These are phyloP conservation scores for Cheilosia urbana DNA, from an alignment of 2,888 invertebrate genomes.

Conservation along the genomic window DNA sequence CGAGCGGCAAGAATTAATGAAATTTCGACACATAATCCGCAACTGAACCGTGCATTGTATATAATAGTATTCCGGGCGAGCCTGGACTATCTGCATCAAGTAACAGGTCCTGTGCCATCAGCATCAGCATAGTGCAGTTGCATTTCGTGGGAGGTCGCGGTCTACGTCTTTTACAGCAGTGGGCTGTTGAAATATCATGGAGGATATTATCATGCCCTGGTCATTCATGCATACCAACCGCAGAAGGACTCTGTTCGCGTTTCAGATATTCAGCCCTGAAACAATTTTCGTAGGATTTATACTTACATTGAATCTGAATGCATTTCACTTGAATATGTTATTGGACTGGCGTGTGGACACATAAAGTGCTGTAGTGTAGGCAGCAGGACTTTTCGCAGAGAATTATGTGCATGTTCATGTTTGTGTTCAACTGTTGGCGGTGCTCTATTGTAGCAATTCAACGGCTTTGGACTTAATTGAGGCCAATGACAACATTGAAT, in stretches of 20 bases:
- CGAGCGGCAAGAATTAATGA: slow-evolving; percentile 68
- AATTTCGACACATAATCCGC: slow-evolving; percentile 72
- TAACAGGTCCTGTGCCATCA: slow-evolving; percentile 30
- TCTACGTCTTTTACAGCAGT: slow-evolving; percentile 42
- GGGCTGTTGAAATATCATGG: slow-evolving; percentile 30
- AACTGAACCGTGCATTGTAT: slow-evolving; percentile 36
- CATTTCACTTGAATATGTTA: slow-evolving; percentile 55
- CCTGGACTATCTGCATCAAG: slow-evolving; percentile 11
- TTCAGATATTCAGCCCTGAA: slow-evolving; percentile 44
- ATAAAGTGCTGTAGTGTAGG: slow-evolving; percentile 2
- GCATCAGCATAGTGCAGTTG: not conserved
- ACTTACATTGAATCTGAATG: slow-evolving; percentile 27
- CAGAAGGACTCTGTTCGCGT: slow-evolving; percentile 27
- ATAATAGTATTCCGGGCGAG: slow-evolving; percentile 54
- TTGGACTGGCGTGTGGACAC: slow-evolving; percentile 1
- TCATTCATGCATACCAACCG: slow-evolving; percentile 30
- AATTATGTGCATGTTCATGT: slow-evolving; percentile 27
- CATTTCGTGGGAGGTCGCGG: slow-evolving; percentile 26
- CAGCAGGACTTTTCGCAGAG: slow-evolving; percentile 5
- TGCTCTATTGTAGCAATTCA: slow-evolving; percentile 4
- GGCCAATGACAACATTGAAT: slow-evolving; percentile 38
- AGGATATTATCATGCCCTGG: slow-evolving; percentile 11
- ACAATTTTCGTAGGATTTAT: slow-evolving; percentile 56
- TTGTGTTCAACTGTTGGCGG: not conserved
- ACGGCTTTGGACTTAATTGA: slow-evolving; percentile 45